Percentiles rank a stretch among this genome's conserved stretches.
phyloP scores from a whole-genome alignment of 2,113 vertebrate species.

The Riparia riparia region DNA sequence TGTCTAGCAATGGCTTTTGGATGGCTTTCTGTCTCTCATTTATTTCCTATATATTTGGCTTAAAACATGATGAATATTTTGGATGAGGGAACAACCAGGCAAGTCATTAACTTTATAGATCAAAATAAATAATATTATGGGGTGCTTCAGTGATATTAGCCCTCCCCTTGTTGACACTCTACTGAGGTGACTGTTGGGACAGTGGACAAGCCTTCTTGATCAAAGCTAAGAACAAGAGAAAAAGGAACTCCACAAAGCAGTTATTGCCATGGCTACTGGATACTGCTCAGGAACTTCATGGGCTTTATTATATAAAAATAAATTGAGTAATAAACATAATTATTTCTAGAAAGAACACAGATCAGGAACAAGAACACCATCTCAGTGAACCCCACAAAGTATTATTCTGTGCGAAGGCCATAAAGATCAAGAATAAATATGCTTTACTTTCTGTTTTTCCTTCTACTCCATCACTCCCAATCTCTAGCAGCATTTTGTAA shows the following conservation, averaged over 20 bases:
- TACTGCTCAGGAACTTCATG: neutral
- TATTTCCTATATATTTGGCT: constrained; percentile 61
- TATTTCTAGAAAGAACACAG: neutral
- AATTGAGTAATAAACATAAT: neutral
- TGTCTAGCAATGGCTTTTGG: constrained; percentile 55
- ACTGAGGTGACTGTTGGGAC: neutral
- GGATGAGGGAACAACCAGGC: constrained; percentile 13
- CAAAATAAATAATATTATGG: constrained; percentile 13
- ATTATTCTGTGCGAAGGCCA: neutral
- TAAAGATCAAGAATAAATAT: neutral
- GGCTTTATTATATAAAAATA: neutral
- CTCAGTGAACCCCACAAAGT: neutral
- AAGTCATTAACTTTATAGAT: constrained; percentile 27
- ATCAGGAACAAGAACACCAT: neutral
- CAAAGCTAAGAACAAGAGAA: neutral
- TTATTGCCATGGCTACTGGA: neutral
- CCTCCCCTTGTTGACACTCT: neutral
- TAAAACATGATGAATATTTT: constrained; percentile 48
- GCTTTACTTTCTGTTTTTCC: neutral
- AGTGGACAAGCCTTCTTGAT: neutral
- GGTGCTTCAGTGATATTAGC: neutral
- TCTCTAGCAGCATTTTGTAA: neutral
- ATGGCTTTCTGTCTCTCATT: constrained; percentile 43
- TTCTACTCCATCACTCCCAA: neutral
- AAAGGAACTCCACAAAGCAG: neutral